Evolutionary conservation across 2,797 vertebrate species (phyloP), one percentile per base, ranked within the genome.

Genomic region (Balearica regulorum): DNA sequence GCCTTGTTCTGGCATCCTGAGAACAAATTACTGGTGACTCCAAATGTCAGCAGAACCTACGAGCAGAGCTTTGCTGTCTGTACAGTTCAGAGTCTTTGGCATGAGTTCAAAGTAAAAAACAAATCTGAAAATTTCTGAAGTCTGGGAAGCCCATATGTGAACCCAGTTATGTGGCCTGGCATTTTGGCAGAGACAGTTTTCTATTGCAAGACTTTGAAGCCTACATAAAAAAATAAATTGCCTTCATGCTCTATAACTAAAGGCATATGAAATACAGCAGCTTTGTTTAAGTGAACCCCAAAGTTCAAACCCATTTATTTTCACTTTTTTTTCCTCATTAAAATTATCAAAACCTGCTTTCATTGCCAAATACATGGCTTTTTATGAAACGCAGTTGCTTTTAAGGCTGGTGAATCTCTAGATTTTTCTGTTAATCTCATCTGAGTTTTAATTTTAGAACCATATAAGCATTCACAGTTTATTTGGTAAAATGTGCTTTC

Each of bases 241-340:
- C 54, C 61, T 88, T 93, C 2, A 0, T 80, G 72, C 43, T 75
- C 31, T 61, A 1, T 29, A 85, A 75, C 57, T 81, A 46, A 83
- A 82, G 65, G 49, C 53, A 43, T 81, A 31, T 78, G 76, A 94
- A 93, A 95, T 46, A 62, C 6, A 91, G 58, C 54, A 81, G 76
- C 61, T 95, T 91, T 94, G 64, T 92, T 89, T 91, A 78, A 87
- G 66, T n/a, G 54, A 91, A 85, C 21, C 21, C 25, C n/a, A 61
- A 94, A 83, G 69, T 93, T 92, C 72, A 93, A 81, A 78, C 24
- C 61, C 18, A 24, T 69, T 94, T 91, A 83, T 83, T 90, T 94
- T 91, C 37, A 41, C 35, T 3, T 29, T 77, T 46, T 72, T 15
- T 1, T 6, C 39, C 46, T 85, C 57, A 79, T 86, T 82, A 93